Evolutionary conservation across 2,888 invertebrate genomes (phyloP), one percentile per base, ranked within the genome.

Genomic region (Miltochrista miniata): DNA sequence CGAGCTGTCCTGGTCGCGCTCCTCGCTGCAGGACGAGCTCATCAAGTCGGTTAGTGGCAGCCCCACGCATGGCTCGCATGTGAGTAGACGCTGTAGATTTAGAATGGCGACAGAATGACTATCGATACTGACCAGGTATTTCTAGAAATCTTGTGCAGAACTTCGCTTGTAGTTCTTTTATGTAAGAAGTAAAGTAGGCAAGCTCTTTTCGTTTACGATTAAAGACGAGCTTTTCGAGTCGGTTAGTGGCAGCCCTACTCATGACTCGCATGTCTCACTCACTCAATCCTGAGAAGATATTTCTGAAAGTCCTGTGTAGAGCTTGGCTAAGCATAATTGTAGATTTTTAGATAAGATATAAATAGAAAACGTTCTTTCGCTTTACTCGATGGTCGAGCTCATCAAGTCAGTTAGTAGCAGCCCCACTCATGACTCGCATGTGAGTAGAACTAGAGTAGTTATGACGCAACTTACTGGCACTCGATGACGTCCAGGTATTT

Each of bases 171-270:
- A 2, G 5, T 5, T 24, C 18, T 4, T 24, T 4, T 24, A 4
- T 24, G 5, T n/a, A n/a, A n/a, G n/a, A n/a, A n/a, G n/a, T n/a
- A n/a, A n/a, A n/a, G n/a, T n/a, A n/a, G n/a, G n/a, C n/a, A n/a
- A n/a, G n/a, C n/a, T n/a, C n/a, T n/a, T n/a, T n/a, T n/a, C n/a
- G n/a, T n/a, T n/a, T n/a, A n/a, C n/a, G n/a, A n/a, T n/a, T n/a
- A n/a, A 95, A 81, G 94, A 95, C 74, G 95, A 95, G 76, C 92
- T 94, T 67, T 92, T 94, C 84, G 93, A 93, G 87, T 93, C 93
- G 91, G 93, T 93, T 87, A 93, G 92, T 91, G 88, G 85, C 83
- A 87, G 87, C 82, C 88, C 86, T 68, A 80, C 76, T 61, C 68
- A 81, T 74, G 67, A 73, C 79, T 74, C 80, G 89, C 88, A 88